Evolutionary conservation across 92 coral and sea anemone species (phyloP), one percentile per base, ranked within the genome.

Genomic region (Actinostola sp.): DNA sequence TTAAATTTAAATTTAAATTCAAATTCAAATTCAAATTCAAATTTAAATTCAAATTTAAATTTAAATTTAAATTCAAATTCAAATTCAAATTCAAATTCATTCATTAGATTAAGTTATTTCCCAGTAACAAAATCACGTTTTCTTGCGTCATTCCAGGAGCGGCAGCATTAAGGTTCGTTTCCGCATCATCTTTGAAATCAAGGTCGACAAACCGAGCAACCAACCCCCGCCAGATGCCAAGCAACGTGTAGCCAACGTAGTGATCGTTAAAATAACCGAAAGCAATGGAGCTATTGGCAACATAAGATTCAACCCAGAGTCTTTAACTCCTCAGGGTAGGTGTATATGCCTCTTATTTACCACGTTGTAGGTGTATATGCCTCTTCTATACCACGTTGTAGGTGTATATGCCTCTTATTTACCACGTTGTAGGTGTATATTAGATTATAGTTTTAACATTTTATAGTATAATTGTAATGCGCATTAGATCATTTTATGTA

Each of bases 201-300:
- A 66, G 46, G 58, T 66, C 59, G 56, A 66, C 53, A 44, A 46
- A 17, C 57, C 72, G 46, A 19, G 26, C 26, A 48, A 66, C 6
- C 25, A 46, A 48, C 70, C 70, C 10, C 20, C 51, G 4, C 34
- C 53, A 23, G 70, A 64, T n/a, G 54, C 30, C 35, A 64, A 30
- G 34, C 72, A 66, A 30, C 28, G 27, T n/a, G 32, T 66, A 34
- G 41, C 43, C 41, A 66, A 66, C 28, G 43, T 41, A 4, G 58
- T 41, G 9, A 66, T 44, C 44, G 2, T 16, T 51, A 24, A 66
- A 48, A 66, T 66, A 5, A 2, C 72, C 12, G 26, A 66, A 52
- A 66, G 27, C 0, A 66, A 66, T 46, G 72, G 72, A 3, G 34
- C 31, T 28, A n/a, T 66, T 27, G 72, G 72, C 9, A 12, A 33